These are phyloP conservation scores for Plemyria rubiginata DNA, from an alignment of 2,888 invertebrate species.

Conservation along the genomic window DNA sequence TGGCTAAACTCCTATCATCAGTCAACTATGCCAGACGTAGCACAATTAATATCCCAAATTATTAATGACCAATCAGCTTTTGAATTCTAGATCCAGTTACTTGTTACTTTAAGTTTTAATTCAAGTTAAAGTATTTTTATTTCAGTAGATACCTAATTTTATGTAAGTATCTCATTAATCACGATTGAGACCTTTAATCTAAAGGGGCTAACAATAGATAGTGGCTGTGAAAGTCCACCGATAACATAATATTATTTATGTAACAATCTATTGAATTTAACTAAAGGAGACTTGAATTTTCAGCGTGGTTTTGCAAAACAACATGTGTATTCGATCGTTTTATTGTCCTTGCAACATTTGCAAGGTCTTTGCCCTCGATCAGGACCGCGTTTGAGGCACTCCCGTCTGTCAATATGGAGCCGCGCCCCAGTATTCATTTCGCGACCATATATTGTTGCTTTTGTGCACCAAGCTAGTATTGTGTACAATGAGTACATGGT, in stretches of 20 bases:
- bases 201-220: too few relatives aligned
- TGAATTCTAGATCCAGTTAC: slow-evolving; percentile 5
- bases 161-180: too few relatives aligned
- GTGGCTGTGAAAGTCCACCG: background rate
- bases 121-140: too few relatives aligned
- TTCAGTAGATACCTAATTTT: too few relatives aligned
- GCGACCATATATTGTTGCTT: slow-evolving; percentile 23
- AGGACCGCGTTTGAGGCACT: slow-evolving; percentile 21
- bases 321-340: background rate
- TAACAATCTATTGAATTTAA: background rate
- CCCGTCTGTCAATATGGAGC: slow-evolving; percentile 22
- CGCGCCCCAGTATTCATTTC: slow-evolving; percentile 24
- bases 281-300: slow-evolving; percentile 3
- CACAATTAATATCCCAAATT: slow-evolving; percentile 37
- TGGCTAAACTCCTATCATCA: slow-evolving; percentile 40
- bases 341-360: background rate
- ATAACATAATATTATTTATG: background rate
- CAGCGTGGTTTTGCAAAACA: background rate
- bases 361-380: slow-evolving; percentile 16
- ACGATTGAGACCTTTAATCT: too few relatives aligned
- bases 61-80: slow-evolving; percentile 29
- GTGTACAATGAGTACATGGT: background rate
- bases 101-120: background rate
- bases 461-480: slow-evolving; percentile 16
- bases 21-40: slow-evolving; percentile 38